Evolutionary conservation across 2,113 vertebrate species (phyloP), one percentile per base, ranked within the genome.

Genomic region (Sinocyclocheilus grahami): DNA sequence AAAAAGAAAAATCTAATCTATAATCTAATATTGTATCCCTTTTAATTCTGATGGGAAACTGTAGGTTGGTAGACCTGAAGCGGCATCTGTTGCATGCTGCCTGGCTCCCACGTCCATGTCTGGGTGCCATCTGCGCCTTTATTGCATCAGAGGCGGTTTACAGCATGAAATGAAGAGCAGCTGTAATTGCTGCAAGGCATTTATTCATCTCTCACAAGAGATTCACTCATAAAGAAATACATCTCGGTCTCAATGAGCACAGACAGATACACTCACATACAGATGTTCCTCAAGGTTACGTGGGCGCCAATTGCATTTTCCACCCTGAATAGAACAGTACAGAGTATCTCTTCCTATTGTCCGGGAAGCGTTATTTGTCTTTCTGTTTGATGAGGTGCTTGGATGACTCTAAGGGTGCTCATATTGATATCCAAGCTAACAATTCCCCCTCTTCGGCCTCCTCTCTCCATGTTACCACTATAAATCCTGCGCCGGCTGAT

Each of bases 401-500:
- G 78, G 24, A 14, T 69, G 82, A 80, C 87, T 86, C 76, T 91
- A 86, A 90, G 75, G 51, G 79, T 87, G 90, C 86, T 77, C 63
- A 67, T 89, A 87, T 90, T 90, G 89, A 89, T 89, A 84, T 81
- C 87, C 76, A 65, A 81, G 14, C 74, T 83, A 85, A 82, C 85
- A 76, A 72, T 88, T 87, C 83, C 87, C 87, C 37, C 81, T 60
- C 88, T 84, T 82, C 90, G 82, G 89, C 86, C 86, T 83, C 69
- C 20, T 18, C 85, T 39, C 39, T 62, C 83, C 79, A 93, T 95
- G 94, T 95, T 94, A 93, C 91, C 82, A 71, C 90, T 90, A 94
- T 95, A 95, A 95, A 95, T 95, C 93, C 92, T 91, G 89, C 85
- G 89, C 86, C 87, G 90, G 92, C 90, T 91, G 90, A 93, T 94